These are phyloP conservation scores for Ophion ellenae DNA, from an alignment of 2,888 invertebrate species.

Conservation along the genomic window DNA sequence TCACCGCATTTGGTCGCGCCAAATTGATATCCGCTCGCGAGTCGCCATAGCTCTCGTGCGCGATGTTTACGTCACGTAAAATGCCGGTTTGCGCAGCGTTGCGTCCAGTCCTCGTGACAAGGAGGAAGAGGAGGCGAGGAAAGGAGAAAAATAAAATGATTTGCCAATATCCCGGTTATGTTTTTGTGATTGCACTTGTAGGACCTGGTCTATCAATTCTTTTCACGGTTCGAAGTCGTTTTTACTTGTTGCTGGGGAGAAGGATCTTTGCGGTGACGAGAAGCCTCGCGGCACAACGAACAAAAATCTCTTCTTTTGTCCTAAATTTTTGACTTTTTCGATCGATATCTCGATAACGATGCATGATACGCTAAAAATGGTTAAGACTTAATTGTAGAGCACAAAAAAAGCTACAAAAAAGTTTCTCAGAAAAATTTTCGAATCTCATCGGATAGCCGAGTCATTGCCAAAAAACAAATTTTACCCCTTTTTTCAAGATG, in stretches of 20 bases:
- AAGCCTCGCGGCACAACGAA: too few species aligned
- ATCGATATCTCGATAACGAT: too few species aligned
- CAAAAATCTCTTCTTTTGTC: too few species aligned
- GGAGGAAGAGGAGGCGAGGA: neutral
- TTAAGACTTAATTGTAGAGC: too few species aligned
- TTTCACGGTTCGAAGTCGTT: neutral
- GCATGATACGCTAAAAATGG: too few species aligned
- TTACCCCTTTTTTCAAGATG: too few species aligned
- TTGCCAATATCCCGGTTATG: constrained; percentile 19
- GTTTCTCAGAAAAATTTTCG: too few species aligned
- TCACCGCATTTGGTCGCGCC: constrained; percentile 25
- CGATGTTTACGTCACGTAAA: constrained; percentile 51
- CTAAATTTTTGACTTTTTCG: too few species aligned
- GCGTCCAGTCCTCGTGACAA: neutral
- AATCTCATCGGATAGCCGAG: too few species aligned
- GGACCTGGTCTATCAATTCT: neutral
- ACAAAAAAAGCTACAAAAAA: too few species aligned
- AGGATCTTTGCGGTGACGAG: too few species aligned
- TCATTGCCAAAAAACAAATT: too few species aligned
- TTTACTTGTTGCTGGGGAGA: neutral
- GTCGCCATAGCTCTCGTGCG: neutral
- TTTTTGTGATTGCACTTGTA: constrained; percentile 19
- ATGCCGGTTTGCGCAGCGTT: constrained; percentile 25
- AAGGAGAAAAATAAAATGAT: neutral
- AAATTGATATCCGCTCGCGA: constrained; percentile 56